These are phyloP conservation scores for Diaperis boleti DNA, from an alignment of 2,888 invertebrate genomes.

Conservation along the genomic window DNA sequence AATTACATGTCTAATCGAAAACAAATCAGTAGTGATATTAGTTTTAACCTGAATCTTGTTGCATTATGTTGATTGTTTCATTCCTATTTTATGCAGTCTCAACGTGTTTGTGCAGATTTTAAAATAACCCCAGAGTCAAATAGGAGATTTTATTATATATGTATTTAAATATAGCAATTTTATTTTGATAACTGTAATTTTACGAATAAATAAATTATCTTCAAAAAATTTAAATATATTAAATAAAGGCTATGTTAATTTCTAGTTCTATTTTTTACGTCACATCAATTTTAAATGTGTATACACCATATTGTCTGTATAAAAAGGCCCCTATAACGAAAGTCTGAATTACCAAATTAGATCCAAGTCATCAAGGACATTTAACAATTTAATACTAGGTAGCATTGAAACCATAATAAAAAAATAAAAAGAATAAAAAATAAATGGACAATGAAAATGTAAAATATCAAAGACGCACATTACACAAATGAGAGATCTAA, in stretches of 20 bases:
- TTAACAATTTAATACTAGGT: no score
- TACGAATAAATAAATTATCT: slow-evolving; percentile 50
- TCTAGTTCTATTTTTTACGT: no score
- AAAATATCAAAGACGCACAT: no score
- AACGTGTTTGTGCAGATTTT: slow-evolving; percentile 41
- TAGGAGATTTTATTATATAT: slow-evolving; percentile 42
- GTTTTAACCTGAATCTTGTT: slow-evolving; percentile 47
- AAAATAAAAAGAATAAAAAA: no score
- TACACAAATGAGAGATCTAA: no score
- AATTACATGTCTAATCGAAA: slow-evolving; percentile 28
- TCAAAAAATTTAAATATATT: slow-evolving; percentile 34
- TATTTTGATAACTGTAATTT: slow-evolving; percentile 57
- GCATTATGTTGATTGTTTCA: slow-evolving; percentile 34
- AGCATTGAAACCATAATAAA: no score
- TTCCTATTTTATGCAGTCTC: slow-evolving; percentile 38
- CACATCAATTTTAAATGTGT: no score
- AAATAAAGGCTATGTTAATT: slow-evolving; percentile 49
- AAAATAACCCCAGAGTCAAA: slow-evolving; percentile 33
- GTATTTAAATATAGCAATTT: slow-evolving; percentile 48
- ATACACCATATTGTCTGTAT: no score
- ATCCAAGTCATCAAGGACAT: no score
- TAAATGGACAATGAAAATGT: no score
- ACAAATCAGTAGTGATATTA: slow-evolving; percentile 51
- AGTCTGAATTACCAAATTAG: no score
- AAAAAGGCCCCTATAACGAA: no score